These are phyloP conservation scores for Fukomys damarensis DNA, from an alignment of 2,113 vertebrate genomes.

Conservation along the genomic window DNA sequence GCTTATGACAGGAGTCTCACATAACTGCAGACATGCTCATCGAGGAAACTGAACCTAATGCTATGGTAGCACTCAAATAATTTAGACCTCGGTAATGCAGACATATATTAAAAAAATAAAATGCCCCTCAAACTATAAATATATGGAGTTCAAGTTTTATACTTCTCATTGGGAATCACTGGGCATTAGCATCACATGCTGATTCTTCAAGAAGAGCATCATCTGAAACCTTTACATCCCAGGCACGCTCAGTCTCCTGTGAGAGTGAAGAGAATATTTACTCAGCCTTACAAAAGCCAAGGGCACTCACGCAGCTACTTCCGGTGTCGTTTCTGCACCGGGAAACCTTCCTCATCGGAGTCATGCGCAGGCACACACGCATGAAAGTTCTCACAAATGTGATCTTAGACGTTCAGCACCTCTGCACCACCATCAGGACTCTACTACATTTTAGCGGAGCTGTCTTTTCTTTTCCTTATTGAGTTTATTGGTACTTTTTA, in stretches of 20 bases:
- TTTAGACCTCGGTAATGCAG: not conserved
- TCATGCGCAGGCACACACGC: accelerated
- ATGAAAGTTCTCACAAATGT: not conserved
- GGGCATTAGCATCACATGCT: not conserved
- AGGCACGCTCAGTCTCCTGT: accelerated
- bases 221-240: not conserved
- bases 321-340: not conserved
- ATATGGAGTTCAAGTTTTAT: not conserved
- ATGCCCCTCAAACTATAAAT: not conserved
- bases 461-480: no score
- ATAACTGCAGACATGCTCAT: not conserved
- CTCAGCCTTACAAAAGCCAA: no score
- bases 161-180: not conserved
- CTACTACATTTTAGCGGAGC: not conserved
- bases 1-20: not conserved
- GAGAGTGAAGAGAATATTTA: not conserved
- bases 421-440: no score
- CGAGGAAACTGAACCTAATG: not conserved
- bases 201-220: not conserved
- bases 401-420: not conserved
- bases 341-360: not conserved
- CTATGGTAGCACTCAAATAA: not conserved
- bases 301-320: not conserved
- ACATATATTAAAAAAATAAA: not conserved
- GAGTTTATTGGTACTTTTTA: no score